Conservation (phyloP, 2,888 invertebrate species). For the Hirtodrosophila confusa region DNA sequence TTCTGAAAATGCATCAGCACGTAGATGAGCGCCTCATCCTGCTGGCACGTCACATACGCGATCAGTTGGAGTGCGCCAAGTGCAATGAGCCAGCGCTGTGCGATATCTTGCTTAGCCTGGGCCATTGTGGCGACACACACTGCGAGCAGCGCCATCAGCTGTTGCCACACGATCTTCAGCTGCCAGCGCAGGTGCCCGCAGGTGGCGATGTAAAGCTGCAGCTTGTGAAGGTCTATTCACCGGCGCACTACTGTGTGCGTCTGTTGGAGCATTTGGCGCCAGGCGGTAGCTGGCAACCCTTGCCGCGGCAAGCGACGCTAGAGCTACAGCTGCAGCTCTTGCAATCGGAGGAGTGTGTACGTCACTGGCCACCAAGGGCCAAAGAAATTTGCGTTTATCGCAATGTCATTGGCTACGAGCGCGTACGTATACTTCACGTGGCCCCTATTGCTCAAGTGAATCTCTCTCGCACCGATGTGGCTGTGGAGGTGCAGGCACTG, state of each 20-base stretch:
- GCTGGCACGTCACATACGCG: slow-evolving; percentile 43
- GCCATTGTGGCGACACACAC: slow-evolving; percentile 31
- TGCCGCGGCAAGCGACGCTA: neutral
- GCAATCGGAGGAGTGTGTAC: slow-evolving; percentile 10
- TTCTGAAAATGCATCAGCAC: slow-evolving; percentile 46
- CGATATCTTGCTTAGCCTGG: slow-evolving; percentile 34
- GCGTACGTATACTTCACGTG: slow-evolving; percentile 55
- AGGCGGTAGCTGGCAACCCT: slow-evolving; percentile 22
- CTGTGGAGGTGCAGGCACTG: slow-evolving; percentile 54
- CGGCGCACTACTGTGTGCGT: slow-evolving; percentile 55
- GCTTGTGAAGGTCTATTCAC: slow-evolving; percentile 47
- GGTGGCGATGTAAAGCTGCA: slow-evolving; percentile 53
- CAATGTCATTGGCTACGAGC: slow-evolving; percentile 25
- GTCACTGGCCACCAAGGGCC: slow-evolving; percentile 53
- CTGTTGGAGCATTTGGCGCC: slow-evolving; percentile 50
- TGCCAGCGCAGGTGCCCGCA: slow-evolving; percentile 5
- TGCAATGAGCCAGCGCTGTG: slow-evolving; percentile 36
- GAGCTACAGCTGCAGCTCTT: slow-evolving; percentile 31
- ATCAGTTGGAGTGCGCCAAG: slow-evolving; percentile 13
- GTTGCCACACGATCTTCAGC: slow-evolving; percentile 19
- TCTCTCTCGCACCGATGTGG: slow-evolving; percentile 28
- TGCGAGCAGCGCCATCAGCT: slow-evolving; percentile 55
- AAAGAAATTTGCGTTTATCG: slow-evolving; percentile 43
- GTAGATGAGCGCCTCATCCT: slow-evolving; percentile 39
- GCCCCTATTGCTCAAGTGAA: slow-evolving; percentile 38